These are phyloP conservation scores for Trichogramma pretiosum DNA, from an alignment of 1,140 invertebrate genomes.

Conservation along the genomic window DNA sequence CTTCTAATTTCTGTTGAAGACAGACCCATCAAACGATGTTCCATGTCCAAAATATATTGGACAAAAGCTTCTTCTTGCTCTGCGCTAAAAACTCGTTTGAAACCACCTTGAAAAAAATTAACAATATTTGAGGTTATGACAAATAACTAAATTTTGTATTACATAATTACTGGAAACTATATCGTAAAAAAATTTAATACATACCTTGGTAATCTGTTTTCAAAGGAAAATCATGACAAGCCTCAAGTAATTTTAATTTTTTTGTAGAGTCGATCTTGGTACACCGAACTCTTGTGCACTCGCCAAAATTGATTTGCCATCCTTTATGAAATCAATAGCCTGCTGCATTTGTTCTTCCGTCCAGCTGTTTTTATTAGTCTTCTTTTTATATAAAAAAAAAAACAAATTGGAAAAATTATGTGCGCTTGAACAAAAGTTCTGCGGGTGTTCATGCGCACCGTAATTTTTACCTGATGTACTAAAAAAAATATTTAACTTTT, in stretches of 20 bases:
- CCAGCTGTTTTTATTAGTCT: neutral
- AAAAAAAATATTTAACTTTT: too few relatives aligned
- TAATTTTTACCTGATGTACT: too few relatives aligned
- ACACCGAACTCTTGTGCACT: too few relatives aligned
- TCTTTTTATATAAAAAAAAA: neutral
- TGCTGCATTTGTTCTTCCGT: neutral
- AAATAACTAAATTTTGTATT: neutral
- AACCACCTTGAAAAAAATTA: slow-evolving; percentile 1
- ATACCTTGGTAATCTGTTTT: neutral
- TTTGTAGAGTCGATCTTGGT: neutral
- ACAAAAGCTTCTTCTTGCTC: slow-evolving; percentile 20
- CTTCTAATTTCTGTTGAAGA: slow-evolving; percentile 16
- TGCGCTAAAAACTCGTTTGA: slow-evolving; percentile 20
- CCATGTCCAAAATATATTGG: slow-evolving; percentile 22
- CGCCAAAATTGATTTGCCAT: neutral
- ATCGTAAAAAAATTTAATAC: neutral
- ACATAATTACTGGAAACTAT: neutral
- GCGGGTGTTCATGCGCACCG: too few relatives aligned
- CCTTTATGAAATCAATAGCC: neutral
- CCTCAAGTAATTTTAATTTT: neutral
- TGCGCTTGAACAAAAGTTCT: too few relatives aligned
- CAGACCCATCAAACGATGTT: slow-evolving; percentile 22
- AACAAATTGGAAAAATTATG: too few relatives aligned
- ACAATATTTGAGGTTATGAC: neutral
- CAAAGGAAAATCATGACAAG: too few relatives aligned